Evolutionary conservation across 2,113 vertebrate species (phyloP).

Genomic region (Cisticola juncidis): DNA sequence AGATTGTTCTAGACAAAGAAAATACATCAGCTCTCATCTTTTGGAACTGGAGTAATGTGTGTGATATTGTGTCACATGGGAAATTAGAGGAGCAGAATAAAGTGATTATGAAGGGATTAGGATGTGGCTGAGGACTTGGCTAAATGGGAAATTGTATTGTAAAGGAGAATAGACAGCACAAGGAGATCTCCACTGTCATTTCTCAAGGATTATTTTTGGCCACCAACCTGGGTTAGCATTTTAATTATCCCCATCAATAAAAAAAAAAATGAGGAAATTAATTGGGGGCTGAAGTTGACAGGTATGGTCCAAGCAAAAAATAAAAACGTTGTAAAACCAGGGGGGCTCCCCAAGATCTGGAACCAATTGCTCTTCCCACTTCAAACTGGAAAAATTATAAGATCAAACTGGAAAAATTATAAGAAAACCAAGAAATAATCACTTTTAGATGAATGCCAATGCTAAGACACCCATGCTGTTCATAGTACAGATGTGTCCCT

Average conservation of each 20-base stretch:
- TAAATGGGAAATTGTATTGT: conserved; percentile 55
- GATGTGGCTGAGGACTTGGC: conserved; percentile 44
- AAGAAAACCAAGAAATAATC: neutral
- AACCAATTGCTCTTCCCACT: neutral
- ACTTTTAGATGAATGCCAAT: rapidly evolving
- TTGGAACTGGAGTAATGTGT: conserved; percentile 55
- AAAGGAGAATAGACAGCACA: neutral
- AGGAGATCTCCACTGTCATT: conserved; percentile 40
- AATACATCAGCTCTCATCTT: conserved; percentile 58
- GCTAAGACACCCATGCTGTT: neutral
- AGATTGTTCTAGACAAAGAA: conserved; percentile 59
- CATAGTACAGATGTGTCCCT: neutral
- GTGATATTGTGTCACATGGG: conserved; percentile 66
- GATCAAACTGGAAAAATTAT: neutral
- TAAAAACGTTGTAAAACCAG: neutral
- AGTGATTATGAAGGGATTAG: conserved; percentile 69
- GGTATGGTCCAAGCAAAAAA: neutral
- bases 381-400: too few relatives aligned
- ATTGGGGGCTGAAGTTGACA: neutral
- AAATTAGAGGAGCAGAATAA: conserved; percentile 64
- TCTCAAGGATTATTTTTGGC: conserved; percentile 57
- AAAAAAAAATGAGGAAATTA: neutral
- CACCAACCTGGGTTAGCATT: conserved; percentile 37
- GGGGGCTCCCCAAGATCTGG: neutral
- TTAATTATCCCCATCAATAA: conserved; percentile 2